Base-by-base conservation (phyloP, 2,888 invertebrate genomes). In the Galeruca laticollis region DNA sequence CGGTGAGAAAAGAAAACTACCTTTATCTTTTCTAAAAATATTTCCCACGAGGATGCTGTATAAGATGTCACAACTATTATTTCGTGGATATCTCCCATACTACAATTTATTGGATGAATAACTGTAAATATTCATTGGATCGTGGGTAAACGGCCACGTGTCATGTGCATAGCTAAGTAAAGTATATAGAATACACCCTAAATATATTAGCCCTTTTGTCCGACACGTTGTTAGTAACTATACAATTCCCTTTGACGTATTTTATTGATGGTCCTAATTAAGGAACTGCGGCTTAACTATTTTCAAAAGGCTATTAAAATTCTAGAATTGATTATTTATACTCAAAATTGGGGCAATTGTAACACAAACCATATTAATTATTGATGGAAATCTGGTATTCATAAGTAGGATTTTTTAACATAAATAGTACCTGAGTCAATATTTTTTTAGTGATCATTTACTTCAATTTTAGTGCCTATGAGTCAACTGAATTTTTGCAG, bases 121-220 rank as follows among this genome's bases (percentile, higher is more conserved):
- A 72, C 63, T 74, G 76, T 77, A 77, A 77, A 77, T 76, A 76
- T 77, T 76, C 76, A 76, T 76, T 70, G 76, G 66, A 69, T 68
- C 77, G 75, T 77, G 77, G 76, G 77, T 73, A 76, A 76, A 74
- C 56, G 73, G 63, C 71, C 77, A 77, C 77, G 77, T 77, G 77
- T 75, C 76, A 71, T 59, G 65, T 60, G 35, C 68, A 67, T 64
- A 54, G 49, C 71, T 62, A 40, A 35, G 43, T 69, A 68, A 56
- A 56, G 56, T 57, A 57, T 57, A 57, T 57, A 15, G 2, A 9
- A 35, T 33, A 13, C 65, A 69, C 72, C 73, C 75, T 73, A 68
- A 70, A 70, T 72, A 73, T 75, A 72, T 74, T 74, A 74, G 70
- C 66, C 68, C 68, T 68, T 43, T 62, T 70, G 69, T 69, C 57